Percentiles rank a stretch among this genome's conserved stretches.
phyloP scores from a whole-genome alignment of 2,797 vertebrate species.

The Bufotes viridis region DNA sequence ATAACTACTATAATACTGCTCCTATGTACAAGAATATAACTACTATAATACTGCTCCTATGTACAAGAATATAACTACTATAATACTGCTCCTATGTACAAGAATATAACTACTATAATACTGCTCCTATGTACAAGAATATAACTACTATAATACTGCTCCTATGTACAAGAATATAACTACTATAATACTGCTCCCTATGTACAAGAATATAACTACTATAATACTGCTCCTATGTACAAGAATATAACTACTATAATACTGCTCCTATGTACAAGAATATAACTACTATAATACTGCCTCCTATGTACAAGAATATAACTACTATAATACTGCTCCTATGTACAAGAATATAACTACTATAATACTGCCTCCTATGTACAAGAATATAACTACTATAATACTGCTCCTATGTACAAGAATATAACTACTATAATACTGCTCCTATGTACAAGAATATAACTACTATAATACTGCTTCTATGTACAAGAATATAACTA shows the following conservation, averaged over 20 bases:
- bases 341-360: conserved; percentile 3
- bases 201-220: background rate
- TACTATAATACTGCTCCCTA: background rate
- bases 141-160: background rate
- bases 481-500: conserved; percentile 3
- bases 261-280: background rate
- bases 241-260: conserved; percentile 3
- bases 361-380: background rate
- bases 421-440: no score
- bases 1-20: background rate
- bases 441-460: no score
- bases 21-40: background rate
- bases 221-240: background rate
- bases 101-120: background rate
- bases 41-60: background rate
- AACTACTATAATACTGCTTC: background rate
- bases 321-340: conserved; percentile 3
- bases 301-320: background rate
- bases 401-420: background rate
- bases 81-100: background rate
- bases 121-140: background rate
- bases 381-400: background rate
- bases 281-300: no score
- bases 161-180: background rate
- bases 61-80: conserved; percentile 2